Evolutionary conservation across 2,888 invertebrate genomes (phyloP), one percentile per base, ranked within the genome.

Genomic region (Torymus texanus): DNA sequence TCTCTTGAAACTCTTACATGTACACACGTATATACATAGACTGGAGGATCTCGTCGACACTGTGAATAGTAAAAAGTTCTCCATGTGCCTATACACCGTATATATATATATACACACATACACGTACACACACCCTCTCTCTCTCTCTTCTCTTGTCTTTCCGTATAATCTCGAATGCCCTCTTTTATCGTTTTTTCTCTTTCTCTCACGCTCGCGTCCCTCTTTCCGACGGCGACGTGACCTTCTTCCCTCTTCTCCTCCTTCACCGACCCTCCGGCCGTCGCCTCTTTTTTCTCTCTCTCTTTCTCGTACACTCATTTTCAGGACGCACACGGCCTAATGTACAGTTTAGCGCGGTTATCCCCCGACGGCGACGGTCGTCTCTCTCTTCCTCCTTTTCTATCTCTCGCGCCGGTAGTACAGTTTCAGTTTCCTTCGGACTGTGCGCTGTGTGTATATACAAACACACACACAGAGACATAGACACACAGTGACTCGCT

Each of bases 281-380:
- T n/a, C 24, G 59, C 41, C 21, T 50, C 24, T 67, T 66, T 29
- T 62, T 55, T 61, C 12, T 73, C 50, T 75, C 55, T 65, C 67
- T 59, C 10, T 55, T 24, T 50, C 14, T 70, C 55, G 29, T 63
- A 58, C n/a, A 66, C 55, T 14, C 53, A 63, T 41, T 41, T 41
- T 41, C 41, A 41, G 41, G 41, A 41, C 41, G 41, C 41, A 41
- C 66, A 66, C 55, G 72, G 66, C 55, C 78, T 72, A 67, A 72
- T 66, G 78, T 78, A 67, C 55, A 73, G 63, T 78, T 78, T 29
- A 67, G 61, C 55, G 12, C 63, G 41, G 66, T 51, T 53, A 67
- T 75, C 76, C 76, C 70, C n/a, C 55, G 70, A 70, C 41, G 41
- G 72, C 78, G 72, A 65, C 66, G 50, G 18, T 41, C 61, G 61